Conservation (phyloP, 1,140 invertebrate species). For the Ostrea denselamellosa region DNA sequence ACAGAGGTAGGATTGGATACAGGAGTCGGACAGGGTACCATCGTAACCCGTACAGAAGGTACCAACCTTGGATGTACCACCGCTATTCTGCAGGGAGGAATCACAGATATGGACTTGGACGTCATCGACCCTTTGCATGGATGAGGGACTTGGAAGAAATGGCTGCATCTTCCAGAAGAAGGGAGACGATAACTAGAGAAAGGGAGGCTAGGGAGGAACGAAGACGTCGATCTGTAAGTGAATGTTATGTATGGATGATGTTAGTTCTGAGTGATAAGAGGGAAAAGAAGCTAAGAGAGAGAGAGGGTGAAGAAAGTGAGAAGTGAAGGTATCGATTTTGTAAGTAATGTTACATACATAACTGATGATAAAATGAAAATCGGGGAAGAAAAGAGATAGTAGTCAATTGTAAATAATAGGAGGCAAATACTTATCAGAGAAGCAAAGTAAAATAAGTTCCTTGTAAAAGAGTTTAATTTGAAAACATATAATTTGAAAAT, state of each 20-base stretch:
- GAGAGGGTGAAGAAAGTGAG: not conserved
- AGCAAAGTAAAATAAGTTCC: no score
- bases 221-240: not conserved
- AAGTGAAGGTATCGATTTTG: no score
- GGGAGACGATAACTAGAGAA: not conserved
- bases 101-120: not conserved
- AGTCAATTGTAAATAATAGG: no score
- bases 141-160: constrained; percentile 19
- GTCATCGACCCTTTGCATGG: not conserved
- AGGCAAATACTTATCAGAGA: no score
- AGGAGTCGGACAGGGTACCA: not conserved
- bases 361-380: no score
- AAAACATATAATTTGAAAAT: no score
- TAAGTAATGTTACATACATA: no score
- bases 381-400: no score
- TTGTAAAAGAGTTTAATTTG: no score
- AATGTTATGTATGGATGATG: not conserved
- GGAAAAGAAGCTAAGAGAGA: not conserved
- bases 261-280: not conserved
- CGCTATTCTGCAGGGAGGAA: not conserved
- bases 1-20: not conserved
- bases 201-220: not conserved
- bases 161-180: not conserved
- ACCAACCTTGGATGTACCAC: not conserved
- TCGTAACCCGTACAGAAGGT: not conserved